Evolutionary conservation across 2,888 invertebrate genomes (phyloP).

Genomic region (Odontocerum albicorne): DNA sequence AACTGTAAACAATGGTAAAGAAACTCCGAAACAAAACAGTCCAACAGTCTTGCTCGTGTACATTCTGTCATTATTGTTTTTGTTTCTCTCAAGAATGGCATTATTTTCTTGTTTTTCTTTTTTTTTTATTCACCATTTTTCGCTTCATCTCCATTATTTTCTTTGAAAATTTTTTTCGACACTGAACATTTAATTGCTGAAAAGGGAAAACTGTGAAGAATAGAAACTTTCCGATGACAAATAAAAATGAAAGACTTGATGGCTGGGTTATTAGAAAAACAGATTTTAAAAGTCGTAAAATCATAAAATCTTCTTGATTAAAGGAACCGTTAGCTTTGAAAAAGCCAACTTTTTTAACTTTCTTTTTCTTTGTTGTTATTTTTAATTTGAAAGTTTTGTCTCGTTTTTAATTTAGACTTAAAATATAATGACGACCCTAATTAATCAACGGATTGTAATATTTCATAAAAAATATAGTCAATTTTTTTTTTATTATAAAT

Average conservation of each 20-base stretch:
- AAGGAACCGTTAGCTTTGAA: not conserved
- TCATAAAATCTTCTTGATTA: not conserved
- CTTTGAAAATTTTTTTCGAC: conserved; percentile 10
- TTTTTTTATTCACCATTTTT: conserved; percentile 22
- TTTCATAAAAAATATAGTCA: too few species aligned
- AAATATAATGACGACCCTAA: too few species aligned
- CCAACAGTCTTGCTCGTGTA: conserved; percentile 16
- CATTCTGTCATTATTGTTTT: conserved; percentile 29
- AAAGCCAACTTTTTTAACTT: too few species aligned
- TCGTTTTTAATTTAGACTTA: too few species aligned
- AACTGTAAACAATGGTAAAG: conserved; percentile 25
- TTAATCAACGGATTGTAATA: too few species aligned
- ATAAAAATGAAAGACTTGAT: not conserved
- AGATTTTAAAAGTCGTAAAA: not conserved
- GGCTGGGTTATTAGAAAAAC: not conserved
- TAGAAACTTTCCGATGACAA: not conserved
- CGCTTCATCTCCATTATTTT: conserved; percentile 20
- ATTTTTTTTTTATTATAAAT: too few species aligned
- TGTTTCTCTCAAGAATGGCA: conserved; percentile 24
- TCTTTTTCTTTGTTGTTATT: too few species aligned
- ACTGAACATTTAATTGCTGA: conserved; percentile 22
- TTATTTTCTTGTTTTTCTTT: too few species aligned
- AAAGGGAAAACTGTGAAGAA: conserved; percentile 2
- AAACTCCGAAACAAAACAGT: conserved; percentile 25
- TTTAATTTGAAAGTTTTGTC: too few species aligned